These are phyloP conservation scores for Bombus cullumanus DNA, from an alignment of 1,140 invertebrate species.

Conservation along the genomic window DNA sequence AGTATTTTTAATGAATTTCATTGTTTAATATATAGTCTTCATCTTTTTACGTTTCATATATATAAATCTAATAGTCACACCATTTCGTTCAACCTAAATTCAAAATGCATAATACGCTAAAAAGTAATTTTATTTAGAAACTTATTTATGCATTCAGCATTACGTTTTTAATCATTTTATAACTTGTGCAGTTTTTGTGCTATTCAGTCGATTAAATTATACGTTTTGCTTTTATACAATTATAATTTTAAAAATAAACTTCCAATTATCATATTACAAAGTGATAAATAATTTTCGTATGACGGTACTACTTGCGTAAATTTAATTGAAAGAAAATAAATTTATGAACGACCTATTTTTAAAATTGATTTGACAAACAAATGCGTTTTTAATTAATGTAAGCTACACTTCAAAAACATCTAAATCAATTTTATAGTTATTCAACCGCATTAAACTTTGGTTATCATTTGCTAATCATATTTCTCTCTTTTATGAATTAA, in stretches of 20 bases:
- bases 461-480: slow-evolving; percentile 59
- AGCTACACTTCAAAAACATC: slow-evolving; percentile 51
- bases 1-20: slow-evolving; percentile 10
- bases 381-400: slow-evolving; percentile 57
- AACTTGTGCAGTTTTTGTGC: slow-evolving; percentile 46
- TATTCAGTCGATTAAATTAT: slow-evolving; percentile 4
- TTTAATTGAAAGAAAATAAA: slow-evolving; percentile 8
- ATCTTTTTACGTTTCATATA: background rate
- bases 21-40: slow-evolving; percentile 1
- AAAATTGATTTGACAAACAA: slow-evolving; percentile 26
- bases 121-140: slow-evolving; percentile 16
- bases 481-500: slow-evolving; percentile 53
- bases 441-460: slow-evolving; percentile 60
- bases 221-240: background rate
- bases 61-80: slow-evolving; percentile 2
- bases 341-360: background rate
- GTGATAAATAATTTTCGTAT: too few species aligned
- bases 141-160: slow-evolving; percentile 12
- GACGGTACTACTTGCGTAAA: background rate
- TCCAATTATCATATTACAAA: background rate
- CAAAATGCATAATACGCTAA: background rate
- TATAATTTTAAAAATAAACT: background rate
- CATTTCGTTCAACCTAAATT: background rate
- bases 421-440: slow-evolving; percentile 60
- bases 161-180: background rate